These are phyloP conservation scores for Mastigias papua DNA, from an alignment of 30 jellyfish, hydroid and myxozoan species.

Conservation along the genomic window DNA sequence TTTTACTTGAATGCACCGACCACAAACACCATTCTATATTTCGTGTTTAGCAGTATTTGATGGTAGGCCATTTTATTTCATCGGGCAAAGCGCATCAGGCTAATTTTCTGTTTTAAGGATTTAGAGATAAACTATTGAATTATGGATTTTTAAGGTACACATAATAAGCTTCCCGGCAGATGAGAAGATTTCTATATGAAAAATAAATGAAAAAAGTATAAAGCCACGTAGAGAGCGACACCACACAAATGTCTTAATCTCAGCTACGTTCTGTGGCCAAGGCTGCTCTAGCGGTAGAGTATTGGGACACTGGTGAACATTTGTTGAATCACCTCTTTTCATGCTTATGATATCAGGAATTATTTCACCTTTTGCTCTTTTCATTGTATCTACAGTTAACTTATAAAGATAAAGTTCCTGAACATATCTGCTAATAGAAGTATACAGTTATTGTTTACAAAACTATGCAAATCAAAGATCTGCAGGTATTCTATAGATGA, in stretches of 20 bases:
- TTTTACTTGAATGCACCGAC: slow-evolving; percentile 36
- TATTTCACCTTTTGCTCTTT: too few relatives aligned
- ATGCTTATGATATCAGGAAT: too few relatives aligned
- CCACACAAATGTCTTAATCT: background rate
- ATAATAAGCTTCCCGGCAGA: background rate
- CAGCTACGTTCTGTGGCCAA: background rate
- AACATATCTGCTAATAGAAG: too few relatives aligned
- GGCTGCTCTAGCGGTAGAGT: too few relatives aligned
- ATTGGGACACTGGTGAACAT: too few relatives aligned
- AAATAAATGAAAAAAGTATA: too few relatives aligned
- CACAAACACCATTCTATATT: slow-evolving; percentile 40
- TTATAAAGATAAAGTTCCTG: too few relatives aligned
- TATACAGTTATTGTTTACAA: too few relatives aligned
- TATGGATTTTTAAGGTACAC: background rate
- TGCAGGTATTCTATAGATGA: too few relatives aligned
- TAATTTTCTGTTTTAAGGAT: slow-evolving; percentile 9
- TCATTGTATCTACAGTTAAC: too few relatives aligned
- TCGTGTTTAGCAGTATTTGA: slow-evolving; percentile 35
- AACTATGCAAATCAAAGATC: too few relatives aligned
- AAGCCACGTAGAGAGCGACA: background rate
- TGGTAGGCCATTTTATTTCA: slow-evolving; percentile 64
- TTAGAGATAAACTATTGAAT: slow-evolving; percentile 10
- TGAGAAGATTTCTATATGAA: background rate
- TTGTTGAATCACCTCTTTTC: too few relatives aligned
- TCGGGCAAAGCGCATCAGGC: slow-evolving; percentile 56